Percentiles rank a stretch among this genome's conserved stretches.
These are phyloP conservation scores for Phyllopteryx taeniolatus DNA, from an alignment of 2,113 vertebrate species.

Conservation along the genomic window DNA sequence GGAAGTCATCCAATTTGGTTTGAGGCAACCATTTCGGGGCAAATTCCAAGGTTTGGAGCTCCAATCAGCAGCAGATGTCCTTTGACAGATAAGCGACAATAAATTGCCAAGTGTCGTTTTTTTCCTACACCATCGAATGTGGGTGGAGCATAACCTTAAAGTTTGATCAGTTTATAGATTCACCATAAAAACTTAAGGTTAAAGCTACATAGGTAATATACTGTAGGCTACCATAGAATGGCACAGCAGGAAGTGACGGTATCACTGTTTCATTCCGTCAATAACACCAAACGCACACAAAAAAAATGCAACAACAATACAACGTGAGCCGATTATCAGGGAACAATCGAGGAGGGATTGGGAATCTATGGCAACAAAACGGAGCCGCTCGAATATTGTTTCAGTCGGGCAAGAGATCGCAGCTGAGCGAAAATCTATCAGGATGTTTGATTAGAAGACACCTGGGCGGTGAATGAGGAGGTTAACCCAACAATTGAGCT, in stretches of 20 bases:
- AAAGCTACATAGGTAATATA: background rate
- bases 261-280: background rate
- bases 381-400: conserved; percentile 46
- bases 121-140: no score
- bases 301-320: background rate
- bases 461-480: conserved; percentile 42
- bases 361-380: conserved; percentile 50
- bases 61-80: no score
- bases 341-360: conserved; percentile 29
- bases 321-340: conserved; percentile 1
- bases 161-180: background rate
- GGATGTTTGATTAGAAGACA: conserved; percentile 53
- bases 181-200: background rate
- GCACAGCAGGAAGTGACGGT: conserved; percentile 28
- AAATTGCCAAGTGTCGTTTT: no score
- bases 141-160: background rate
- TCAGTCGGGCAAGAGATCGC: conserved; percentile 35
- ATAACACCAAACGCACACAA: background rate
- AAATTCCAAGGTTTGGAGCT: no score
- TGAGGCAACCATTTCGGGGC: no score
- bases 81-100: no score
- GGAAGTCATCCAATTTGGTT: no score
- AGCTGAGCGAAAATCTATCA: conserved; percentile 64
- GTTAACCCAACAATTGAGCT: conserved; percentile 41
- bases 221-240: background rate